These are phyloP conservation scores for Cosmia trapezina DNA, from an alignment of 2,888 invertebrate genomes.

Conservation along the genomic window DNA sequence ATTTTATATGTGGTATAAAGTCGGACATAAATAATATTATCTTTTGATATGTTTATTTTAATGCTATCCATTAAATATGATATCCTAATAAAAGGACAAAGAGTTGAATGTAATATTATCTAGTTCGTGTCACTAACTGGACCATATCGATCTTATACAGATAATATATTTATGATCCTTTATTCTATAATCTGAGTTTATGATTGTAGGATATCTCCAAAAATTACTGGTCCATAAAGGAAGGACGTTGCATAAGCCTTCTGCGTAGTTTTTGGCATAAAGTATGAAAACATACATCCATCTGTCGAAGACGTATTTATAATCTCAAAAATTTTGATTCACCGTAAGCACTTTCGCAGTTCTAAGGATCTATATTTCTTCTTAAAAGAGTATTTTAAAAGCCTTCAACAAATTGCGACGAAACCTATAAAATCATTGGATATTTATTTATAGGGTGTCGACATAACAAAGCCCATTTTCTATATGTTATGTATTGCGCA, in stretches of 20 bases:
- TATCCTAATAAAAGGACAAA: conserved; percentile 13
- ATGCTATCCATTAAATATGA: conserved; percentile 5
- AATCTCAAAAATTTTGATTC: neutral
- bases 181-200: too few species aligned
- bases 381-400: too few species aligned
- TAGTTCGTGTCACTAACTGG: neutral
- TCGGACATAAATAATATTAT: conserved; percentile 6
- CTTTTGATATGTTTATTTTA: conserved; percentile 14
- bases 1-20: conserved; percentile 27
- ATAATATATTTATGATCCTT: neutral
- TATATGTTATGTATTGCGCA: conserved; percentile 46
- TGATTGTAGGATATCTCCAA: neutral
- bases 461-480: conserved; percentile 49
- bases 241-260: conserved; percentile 53
- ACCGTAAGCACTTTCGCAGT: neutral
- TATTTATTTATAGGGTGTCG: conserved; percentile 52
- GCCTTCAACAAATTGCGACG: neutral
- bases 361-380: too few species aligned
- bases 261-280: conserved; percentile 29
- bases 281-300: conserved; percentile 24
- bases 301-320: neutral
- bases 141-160: neutral
- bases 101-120: neutral
- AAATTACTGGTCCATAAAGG: neutral
- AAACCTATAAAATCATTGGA: neutral